Evolutionary conservation across 2,113 vertebrate species (phyloP).

Genomic region (Sebastes fasciatus): DNA sequence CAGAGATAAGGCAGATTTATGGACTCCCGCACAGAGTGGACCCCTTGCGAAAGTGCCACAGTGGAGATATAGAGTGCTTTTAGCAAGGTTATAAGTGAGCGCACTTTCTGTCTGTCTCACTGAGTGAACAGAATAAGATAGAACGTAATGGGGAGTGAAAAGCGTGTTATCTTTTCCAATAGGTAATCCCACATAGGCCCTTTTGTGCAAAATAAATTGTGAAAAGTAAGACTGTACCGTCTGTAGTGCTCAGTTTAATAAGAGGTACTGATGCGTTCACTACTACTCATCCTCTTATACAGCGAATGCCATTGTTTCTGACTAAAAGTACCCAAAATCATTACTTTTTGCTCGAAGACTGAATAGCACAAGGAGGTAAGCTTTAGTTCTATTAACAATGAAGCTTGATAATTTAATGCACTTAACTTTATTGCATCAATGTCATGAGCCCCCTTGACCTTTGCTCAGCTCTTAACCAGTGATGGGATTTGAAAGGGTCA

Average conservation of each 20-base stretch:
- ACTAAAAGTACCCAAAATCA: constrained; percentile 25
- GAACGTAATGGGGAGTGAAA: constrained; percentile 55
- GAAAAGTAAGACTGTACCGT: constrained; percentile 31
- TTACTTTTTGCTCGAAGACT: constrained; percentile 12
- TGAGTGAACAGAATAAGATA: constrained; percentile 41
- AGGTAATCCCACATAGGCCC: constrained; percentile 25
- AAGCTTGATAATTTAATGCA: constrained; percentile 52
- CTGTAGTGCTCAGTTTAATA: constrained; percentile 56
- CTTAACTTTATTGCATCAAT: constrained; percentile 57
- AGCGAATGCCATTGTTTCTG: constrained; percentile 27
- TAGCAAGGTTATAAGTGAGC: constrained; percentile 50
- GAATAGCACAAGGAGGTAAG: neutral
- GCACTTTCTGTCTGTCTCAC: constrained; percentile 48
- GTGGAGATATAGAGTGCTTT: constrained; percentile 61
- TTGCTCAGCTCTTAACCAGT: constrained; percentile 55
- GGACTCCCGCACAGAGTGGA: constrained; percentile 42
- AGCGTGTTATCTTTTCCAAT: constrained; percentile 48
- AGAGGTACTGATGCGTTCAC: constrained; percentile 47
- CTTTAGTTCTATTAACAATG: constrained; percentile 36
- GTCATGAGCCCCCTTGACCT: constrained; percentile 42
- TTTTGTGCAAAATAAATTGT: constrained; percentile 25
- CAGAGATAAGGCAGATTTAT: constrained; percentile 70
- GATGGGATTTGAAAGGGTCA: constrained; percentile 69
- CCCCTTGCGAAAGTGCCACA: constrained; percentile 16
- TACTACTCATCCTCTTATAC: constrained; percentile 28